Evolutionary conservation across 1,140 invertebrate species (phyloP), one percentile per base, ranked within the genome.

Genomic region (Saccostrea echinata): DNA sequence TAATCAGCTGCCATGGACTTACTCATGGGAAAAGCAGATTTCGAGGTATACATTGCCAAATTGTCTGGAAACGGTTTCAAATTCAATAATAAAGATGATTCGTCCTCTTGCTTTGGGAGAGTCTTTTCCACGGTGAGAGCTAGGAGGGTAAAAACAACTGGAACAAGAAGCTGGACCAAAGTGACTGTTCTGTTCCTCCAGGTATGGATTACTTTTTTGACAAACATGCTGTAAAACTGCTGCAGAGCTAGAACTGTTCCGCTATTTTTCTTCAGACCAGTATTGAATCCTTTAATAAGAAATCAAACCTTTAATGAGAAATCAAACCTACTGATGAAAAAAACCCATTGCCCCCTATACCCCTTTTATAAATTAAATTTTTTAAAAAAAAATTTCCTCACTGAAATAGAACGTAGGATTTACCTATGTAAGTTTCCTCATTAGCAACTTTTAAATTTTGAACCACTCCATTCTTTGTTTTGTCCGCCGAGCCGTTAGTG

Each of bases 161-260:
- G 95, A 1, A 95, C 89, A 13, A 94, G 84, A 27, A 95, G 86
- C 89, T 95, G 93, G 3, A 93, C 91, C 2, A 93, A 68, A 13
- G 92, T 94, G 21, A 95, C 86, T 21, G 90, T 53, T 27, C 88
- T 88, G 86, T 95, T 95, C 52, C 95, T 85, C 51, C 92, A 89
- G 12, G 93, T 92, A 84, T 95, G 93, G 43, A 94, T 91, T 12
- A 92, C 87, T 88, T 94, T 93, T 88, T 95, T 95, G 3, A 93
- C 85, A 68, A 95, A 86, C 90, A 95, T 92, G 3, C 92, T 94
- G 52, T 88, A 87, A 52, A 95, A 91, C 81, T 95, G 95, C 68
- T 93, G 93, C 4, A 43, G 3, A 16, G 76, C 55, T 21, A 91
- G 57, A 24, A 3, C 16, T 4, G 91, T 1, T 16, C 89, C 90